Conservation (phyloP, 2,888 invertebrate genomes). For the Odontocolon sp. region DNA sequence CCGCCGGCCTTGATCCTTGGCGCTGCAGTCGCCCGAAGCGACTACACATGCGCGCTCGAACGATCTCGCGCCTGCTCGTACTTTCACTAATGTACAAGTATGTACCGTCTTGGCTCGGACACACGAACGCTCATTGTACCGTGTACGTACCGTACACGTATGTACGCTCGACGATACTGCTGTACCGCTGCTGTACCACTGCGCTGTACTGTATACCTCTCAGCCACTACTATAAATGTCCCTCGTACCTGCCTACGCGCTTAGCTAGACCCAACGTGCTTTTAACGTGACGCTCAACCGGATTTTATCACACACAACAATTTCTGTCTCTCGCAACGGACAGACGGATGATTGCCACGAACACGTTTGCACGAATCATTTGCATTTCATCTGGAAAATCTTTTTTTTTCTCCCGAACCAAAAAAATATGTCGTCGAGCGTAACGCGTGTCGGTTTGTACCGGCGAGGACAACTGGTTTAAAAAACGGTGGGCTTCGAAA, state of each 20-base stretch:
- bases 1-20: slow-evolving; percentile 79
- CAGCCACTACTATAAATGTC: slow-evolving; percentile 56
- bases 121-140: not conserved
- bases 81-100: slow-evolving; percentile 76
- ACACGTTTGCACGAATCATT: too few species aligned
- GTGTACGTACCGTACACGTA: not conserved
- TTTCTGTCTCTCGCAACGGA: not conserved
- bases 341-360: too few species aligned
- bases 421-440: not conserved
- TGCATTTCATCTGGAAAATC: too few species aligned
- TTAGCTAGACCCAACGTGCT: slow-evolving; percentile 67
- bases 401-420: not conserved
- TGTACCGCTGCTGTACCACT: not conserved
- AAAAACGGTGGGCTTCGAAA: too few species aligned
- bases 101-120: slow-evolving; percentile 63
- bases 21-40: slow-evolving; percentile 76
- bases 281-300: slow-evolving; percentile 67
- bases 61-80: slow-evolving; percentile 63
- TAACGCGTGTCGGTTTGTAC: too few species aligned
- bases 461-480: too few species aligned
- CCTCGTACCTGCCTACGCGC: slow-evolving; percentile 63
- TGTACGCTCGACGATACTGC: not conserved
- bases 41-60: slow-evolving; percentile 32
- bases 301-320: not conserved
- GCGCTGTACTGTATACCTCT: slow-evolving; percentile 45